phyloP scores from a whole-genome alignment of 2,113 vertebrate species.

The Brachyhypopomus gauderio region DNA sequence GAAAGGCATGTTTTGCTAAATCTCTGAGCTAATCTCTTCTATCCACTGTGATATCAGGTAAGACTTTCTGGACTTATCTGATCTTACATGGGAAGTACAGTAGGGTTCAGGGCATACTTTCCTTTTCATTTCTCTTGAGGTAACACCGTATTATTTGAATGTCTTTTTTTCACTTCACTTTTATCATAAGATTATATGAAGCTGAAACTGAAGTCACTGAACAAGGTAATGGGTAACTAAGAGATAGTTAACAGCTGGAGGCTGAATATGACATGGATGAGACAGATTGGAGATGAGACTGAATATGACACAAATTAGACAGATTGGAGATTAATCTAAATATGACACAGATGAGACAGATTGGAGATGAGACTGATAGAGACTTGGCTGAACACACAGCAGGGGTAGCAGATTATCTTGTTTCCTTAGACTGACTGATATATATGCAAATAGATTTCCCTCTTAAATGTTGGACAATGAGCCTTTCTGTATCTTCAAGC shows the following conservation, averaged over 20 bases:
- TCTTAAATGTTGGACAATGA: constrained; percentile 7
- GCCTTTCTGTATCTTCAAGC: neutral
- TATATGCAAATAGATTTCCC: neutral
- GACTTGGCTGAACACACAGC: neutral
- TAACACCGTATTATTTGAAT: neutral
- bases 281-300: neutral
- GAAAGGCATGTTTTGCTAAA: constrained; percentile 4
- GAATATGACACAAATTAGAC: constrained; percentile 20
- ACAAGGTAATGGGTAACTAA: neutral
- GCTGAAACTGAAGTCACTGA: neutral
- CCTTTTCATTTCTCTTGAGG: constrained; percentile 1
- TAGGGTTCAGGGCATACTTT: neutral
- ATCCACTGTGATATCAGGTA: constrained; percentile 4
- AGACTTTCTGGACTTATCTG: neutral
- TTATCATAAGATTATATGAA: neutral
- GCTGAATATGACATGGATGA: constrained; percentile 28
- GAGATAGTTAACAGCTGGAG: constrained; percentile 12
- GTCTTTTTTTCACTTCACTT: neutral
- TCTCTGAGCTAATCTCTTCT: neutral
- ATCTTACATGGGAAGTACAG: neutral
- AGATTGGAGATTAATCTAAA: neutral
- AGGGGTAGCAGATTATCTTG: neutral
- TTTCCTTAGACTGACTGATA: neutral
- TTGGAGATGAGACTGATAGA: neutral
- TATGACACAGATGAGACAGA: constrained; percentile 22